phyloP scores from a whole-genome alignment of 2,888 invertebrate genomes.

The Tridacna gigas region DNA sequence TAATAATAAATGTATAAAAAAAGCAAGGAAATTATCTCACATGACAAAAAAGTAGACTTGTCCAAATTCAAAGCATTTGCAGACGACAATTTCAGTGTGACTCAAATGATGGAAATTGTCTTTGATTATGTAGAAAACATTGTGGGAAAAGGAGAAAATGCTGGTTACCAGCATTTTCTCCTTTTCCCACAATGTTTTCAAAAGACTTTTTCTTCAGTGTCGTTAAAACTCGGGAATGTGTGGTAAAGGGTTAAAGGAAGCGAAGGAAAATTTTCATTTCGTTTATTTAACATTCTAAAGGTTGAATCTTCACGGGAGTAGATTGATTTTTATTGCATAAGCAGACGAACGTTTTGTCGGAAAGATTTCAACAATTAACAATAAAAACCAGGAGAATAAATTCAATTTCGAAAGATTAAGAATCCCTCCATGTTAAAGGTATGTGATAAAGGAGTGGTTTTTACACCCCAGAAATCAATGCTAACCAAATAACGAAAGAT shows the following conservation, averaged over 20 bases:
- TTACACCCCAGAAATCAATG: neutral
- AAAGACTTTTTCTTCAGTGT: neutral
- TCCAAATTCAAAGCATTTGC: too few species aligned
- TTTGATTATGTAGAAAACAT: too few species aligned
- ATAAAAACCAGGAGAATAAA: conserved; percentile 20
- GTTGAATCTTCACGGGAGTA: conserved; percentile 7
- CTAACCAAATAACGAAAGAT: conserved; percentile 11
- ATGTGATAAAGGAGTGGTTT: conserved; percentile 11
- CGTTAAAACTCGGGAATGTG: neutral
- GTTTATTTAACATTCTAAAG: neutral
- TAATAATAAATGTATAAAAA: too few species aligned
- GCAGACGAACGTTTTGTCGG: conserved; percentile 1
- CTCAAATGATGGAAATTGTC: too few species aligned
- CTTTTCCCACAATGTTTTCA: neutral
- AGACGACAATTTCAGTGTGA: too few species aligned
- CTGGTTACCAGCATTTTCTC: neutral
- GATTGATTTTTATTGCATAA: conserved; percentile 12
- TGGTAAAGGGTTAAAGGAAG: neutral
- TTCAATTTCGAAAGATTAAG: conserved; percentile 6
- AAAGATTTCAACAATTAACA: conserved; percentile 3
- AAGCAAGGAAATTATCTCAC: too few species aligned
- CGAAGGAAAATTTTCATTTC: neutral
- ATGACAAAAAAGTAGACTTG: too few species aligned
- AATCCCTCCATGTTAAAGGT: neutral
- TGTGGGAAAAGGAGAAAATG: too few species aligned